These are phyloP conservation scores for Drosophila pruinosa DNA, from an alignment of 1,140 invertebrate species.

Conservation along the genomic window DNA sequence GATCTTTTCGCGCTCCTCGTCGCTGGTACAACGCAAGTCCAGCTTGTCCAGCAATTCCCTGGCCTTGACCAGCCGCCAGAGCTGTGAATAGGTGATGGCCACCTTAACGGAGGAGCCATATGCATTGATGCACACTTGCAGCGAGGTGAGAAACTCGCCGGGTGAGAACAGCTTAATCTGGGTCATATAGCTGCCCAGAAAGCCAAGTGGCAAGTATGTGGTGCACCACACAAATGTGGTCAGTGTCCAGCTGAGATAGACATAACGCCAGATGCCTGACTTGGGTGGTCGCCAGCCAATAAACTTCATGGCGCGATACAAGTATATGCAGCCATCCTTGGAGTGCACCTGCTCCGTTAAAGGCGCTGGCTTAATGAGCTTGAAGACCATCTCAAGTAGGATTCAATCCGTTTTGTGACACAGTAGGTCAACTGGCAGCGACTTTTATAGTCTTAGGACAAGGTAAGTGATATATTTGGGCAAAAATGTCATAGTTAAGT, in stretches of 20 bases:
- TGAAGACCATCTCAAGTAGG: constrained; percentile 49
- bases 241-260: constrained; percentile 56
- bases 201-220: constrained; percentile 54
- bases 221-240: constrained; percentile 55
- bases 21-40: constrained; percentile 54
- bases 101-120: constrained; percentile 64
- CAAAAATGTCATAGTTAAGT: constrained; percentile 51
- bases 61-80: constrained; percentile 55
- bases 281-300: constrained; percentile 63
- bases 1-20: constrained; percentile 52
- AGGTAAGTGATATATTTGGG: constrained; percentile 17
- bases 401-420: background rate
- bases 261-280: constrained; percentile 39
- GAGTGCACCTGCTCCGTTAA: constrained; percentile 46
- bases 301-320: constrained; percentile 62
- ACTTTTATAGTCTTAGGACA: constrained; percentile 38
- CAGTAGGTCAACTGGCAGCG: background rate
- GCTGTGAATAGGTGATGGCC: constrained; percentile 46
- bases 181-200: constrained; percentile 56
- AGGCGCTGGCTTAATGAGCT: constrained; percentile 53
- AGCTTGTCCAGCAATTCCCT: constrained; percentile 45
- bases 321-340: constrained; percentile 57
- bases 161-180: constrained; percentile 55
- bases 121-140: constrained; percentile 65
- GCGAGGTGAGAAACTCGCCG: constrained; percentile 63